A percentile compares a stretch with the other conserved stretches of the same genome.
phyloP scores from a whole-genome alignment of 2,797 vertebrate species.

The Ataeniobius toweri region DNA sequence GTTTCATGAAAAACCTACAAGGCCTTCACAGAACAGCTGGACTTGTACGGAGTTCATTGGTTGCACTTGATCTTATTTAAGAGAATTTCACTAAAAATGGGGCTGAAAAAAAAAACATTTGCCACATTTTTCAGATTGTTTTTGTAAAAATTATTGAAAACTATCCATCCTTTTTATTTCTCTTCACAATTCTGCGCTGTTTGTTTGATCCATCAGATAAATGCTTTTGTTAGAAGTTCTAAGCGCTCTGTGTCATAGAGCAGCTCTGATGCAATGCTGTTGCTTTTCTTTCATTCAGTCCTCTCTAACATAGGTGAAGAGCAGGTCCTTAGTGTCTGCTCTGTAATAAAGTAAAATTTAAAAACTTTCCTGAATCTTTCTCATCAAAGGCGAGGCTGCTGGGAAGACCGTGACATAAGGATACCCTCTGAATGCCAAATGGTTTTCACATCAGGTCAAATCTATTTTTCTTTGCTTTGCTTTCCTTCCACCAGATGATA shows the following conservation, averaged over 20 bases:
- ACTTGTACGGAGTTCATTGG: background rate
- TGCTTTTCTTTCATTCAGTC: background rate
- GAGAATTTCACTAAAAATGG: background rate
- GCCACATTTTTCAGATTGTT: background rate
- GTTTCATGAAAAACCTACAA: no score
- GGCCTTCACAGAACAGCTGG: background rate
- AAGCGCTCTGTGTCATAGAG: no score
- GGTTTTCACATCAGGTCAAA: constrained; percentile 52
- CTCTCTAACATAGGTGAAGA: background rate
- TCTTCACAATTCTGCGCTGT: no score
- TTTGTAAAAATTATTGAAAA: background rate
- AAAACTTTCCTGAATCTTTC: constrained; percentile 21
- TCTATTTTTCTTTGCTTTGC: constrained; percentile 34
- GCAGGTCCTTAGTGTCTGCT: constrained; percentile 1
- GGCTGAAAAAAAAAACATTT: background rate
- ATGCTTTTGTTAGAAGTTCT: background rate
- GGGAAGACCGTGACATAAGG: constrained; percentile 52
- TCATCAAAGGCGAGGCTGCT: constrained; percentile 27
- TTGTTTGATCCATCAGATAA: background rate
- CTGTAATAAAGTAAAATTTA: background rate
- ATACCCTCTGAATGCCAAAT: constrained; percentile 54
- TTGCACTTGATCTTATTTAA: background rate
- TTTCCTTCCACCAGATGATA: constrained; percentile 54
- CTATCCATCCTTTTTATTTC: background rate
- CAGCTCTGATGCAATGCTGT: background rate